These are phyloP conservation scores for Poeciliopsis occidentalis DNA, from an alignment of 2,113 vertebrate genomes.

Conservation along the genomic window DNA sequence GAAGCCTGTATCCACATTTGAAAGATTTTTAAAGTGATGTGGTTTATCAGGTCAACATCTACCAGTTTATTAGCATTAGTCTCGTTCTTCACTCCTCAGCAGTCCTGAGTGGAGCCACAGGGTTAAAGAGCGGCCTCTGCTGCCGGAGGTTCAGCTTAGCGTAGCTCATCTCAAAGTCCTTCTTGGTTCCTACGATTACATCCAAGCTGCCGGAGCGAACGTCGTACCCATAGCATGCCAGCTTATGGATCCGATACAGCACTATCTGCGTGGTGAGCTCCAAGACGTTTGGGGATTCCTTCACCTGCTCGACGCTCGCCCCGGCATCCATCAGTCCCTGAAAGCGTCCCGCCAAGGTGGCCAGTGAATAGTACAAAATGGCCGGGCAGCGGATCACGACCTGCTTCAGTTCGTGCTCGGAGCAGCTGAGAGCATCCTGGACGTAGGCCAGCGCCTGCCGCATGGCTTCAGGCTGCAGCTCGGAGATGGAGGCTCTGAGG, in stretches of 20 bases:
- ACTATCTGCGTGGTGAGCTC: conserved; percentile 61
- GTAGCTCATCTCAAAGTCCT: conserved; percentile 57
- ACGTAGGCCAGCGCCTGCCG: conserved; percentile 40
- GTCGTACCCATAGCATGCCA: conserved; percentile 57
- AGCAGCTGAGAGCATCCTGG: conserved; percentile 35
- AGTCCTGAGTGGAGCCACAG: conserved; percentile 32
- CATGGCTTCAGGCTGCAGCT: conserved; percentile 60
- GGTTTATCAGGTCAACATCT: background rate
- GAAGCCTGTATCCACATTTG: too few relatives aligned
- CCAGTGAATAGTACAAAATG: conserved; percentile 50
- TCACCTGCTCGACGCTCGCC: conserved; percentile 55
- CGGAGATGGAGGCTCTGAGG: conserved; percentile 55
- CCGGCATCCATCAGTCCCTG: conserved; percentile 57
- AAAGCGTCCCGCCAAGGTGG: conserved; percentile 37
- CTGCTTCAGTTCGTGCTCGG: conserved; percentile 46
- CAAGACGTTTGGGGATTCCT: conserved; percentile 46
- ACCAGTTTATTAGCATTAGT: background rate
- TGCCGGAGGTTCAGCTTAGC: conserved; percentile 36
- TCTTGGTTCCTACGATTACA: conserved; percentile 57
- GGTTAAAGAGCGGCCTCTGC: conserved; percentile 50
- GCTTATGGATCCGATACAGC: conserved; percentile 58
- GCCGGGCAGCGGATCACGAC: conserved; percentile 46
- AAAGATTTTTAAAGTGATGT: too few relatives aligned
- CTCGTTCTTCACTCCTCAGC: conserved; percentile 47
- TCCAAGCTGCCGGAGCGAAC: conserved; percentile 48